Percentiles rank a stretch among this genome's conserved stretches.
These are phyloP conservation scores for Drosophila pseudoobscura DNA, from an alignment of 1,140 invertebrate genomes.

Conservation along the genomic window DNA sequence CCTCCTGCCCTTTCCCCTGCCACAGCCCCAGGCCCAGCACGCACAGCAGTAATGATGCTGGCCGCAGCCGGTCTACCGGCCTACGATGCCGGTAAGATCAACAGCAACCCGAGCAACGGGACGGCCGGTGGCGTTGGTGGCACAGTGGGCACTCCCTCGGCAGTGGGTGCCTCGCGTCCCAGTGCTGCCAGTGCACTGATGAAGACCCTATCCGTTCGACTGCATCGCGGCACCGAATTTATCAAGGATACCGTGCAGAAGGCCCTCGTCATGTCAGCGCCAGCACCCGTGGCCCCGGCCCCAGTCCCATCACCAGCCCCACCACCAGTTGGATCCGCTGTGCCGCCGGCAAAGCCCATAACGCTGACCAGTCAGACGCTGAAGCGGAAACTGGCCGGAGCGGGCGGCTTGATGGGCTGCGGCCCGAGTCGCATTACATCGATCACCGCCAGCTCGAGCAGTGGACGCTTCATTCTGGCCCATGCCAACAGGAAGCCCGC, in stretches of 20 bases:
- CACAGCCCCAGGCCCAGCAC: constrained; percentile 13
- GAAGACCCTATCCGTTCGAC: constrained; percentile 81
- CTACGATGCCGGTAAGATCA: constrained; percentile 53
- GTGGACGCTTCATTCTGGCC: constrained; percentile 19
- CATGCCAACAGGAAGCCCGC: constrained; percentile 12
- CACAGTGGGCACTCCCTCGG: constrained; percentile 35
- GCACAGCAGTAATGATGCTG: constrained; percentile 58
- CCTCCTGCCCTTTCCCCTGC: constrained; percentile 5
- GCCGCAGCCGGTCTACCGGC: constrained; percentile 66
- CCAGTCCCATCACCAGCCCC: constrained; percentile 5
- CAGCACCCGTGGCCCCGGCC: constrained; percentile 34
- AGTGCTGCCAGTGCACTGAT: constrained; percentile 63
- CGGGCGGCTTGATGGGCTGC: constrained; percentile 55
- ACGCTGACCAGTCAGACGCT: constrained; percentile 26
- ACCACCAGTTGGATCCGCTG: constrained; percentile 10
- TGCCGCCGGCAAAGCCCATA: too few relatives aligned
- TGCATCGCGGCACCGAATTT: constrained; percentile 85
- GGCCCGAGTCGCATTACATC: constrained; percentile 20
- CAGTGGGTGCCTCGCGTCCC: constrained; percentile 41
- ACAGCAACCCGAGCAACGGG: constrained; percentile 68
- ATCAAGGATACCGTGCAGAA: constrained; percentile 84
- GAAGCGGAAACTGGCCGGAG: constrained; percentile 57
- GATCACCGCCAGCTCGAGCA: constrained; percentile 14
- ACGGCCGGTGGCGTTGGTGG: constrained; percentile 34
- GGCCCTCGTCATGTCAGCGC: constrained; percentile 67